Conservation (phyloP, 2,888 invertebrate species). For the Sarcophaga variegata region DNA sequence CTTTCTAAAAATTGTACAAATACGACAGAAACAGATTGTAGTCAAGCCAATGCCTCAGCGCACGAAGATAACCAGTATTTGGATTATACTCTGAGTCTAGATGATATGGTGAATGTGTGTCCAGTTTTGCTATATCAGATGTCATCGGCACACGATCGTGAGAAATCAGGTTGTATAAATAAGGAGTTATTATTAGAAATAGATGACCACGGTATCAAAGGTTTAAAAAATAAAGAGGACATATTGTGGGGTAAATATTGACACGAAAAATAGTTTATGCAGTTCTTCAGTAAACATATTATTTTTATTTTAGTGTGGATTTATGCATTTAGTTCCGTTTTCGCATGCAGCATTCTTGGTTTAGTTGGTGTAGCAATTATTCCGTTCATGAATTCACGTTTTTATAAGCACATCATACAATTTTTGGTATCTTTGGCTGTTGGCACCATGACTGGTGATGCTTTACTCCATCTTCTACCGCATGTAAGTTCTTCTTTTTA, state of each 20-base stretch:
- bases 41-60: slow-evolving; percentile 58
- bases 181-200: slow-evolving; percentile 76
- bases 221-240: slow-evolving; percentile 71
- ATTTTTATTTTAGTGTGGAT: slow-evolving; percentile 86
- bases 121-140: slow-evolving; percentile 87
- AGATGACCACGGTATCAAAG: slow-evolving; percentile 70
- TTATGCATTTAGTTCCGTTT: slow-evolving; percentile 90
- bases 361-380: slow-evolving; percentile 94
- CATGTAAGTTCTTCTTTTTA: slow-evolving; percentile 85
- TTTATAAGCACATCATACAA: slow-evolving; percentile 94
- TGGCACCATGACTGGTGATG: slow-evolving; percentile 95
- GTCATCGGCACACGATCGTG: slow-evolving; percentile 83
- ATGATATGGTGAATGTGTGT: slow-evolving; percentile 83
- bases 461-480: slow-evolving; percentile 94
- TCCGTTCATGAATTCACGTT: slow-evolving; percentile 93
- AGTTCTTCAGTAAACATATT: neutral
- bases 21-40: slow-evolving; percentile 64
- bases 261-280: neutral
- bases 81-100: slow-evolving; percentile 73
- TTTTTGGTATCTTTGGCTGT: slow-evolving; percentile 96
- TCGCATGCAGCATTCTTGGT: slow-evolving; percentile 93
- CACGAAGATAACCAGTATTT: slow-evolving; percentile 40
- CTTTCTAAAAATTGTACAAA: slow-evolving; percentile 71
- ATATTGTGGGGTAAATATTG: slow-evolving; percentile 74
- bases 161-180: slow-evolving; percentile 84